phyloP scores from a whole-genome alignment of 2,113 vertebrate genomes.

The Mus pahari region DNA sequence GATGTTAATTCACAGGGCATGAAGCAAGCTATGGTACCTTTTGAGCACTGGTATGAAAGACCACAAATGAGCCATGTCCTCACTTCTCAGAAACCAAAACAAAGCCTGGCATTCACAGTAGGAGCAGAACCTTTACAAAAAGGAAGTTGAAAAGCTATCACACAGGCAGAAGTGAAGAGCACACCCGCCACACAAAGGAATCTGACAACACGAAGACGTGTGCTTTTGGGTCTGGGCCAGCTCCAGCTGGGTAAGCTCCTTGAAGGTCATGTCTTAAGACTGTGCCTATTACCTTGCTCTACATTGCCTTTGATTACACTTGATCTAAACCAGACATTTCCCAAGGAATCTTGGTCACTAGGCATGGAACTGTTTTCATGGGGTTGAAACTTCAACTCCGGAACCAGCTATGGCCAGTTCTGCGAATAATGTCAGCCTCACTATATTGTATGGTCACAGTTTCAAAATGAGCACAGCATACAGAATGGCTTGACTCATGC shows the following conservation, averaged over 20 bases:
- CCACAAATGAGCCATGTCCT: background rate
- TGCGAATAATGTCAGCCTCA: background rate
- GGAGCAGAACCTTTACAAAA: constrained; percentile 3
- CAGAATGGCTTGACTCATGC: background rate
- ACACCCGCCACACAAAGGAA: background rate
- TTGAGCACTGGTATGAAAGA: background rate
- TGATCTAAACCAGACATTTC: constrained; percentile 11
- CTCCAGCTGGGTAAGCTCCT: background rate
- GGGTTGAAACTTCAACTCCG: background rate
- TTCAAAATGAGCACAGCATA: background rate
- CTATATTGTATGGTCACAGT: background rate
- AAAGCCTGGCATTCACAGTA: background rate
- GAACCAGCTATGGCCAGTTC: background rate
- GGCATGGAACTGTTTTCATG: background rate
- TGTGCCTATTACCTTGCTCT: background rate
- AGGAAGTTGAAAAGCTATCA: background rate
- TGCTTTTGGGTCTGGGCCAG: background rate
- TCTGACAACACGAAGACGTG: background rate
- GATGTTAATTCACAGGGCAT: background rate
- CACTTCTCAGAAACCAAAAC: background rate
- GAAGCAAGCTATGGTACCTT: background rate
- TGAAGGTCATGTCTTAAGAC: no score
- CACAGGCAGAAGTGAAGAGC: background rate
- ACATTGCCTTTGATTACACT: background rate
- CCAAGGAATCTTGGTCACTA: background rate